Evolutionary conservation across 2,797 vertebrate genomes (phyloP).

Genomic region (Centropyge bicolor): DNA sequence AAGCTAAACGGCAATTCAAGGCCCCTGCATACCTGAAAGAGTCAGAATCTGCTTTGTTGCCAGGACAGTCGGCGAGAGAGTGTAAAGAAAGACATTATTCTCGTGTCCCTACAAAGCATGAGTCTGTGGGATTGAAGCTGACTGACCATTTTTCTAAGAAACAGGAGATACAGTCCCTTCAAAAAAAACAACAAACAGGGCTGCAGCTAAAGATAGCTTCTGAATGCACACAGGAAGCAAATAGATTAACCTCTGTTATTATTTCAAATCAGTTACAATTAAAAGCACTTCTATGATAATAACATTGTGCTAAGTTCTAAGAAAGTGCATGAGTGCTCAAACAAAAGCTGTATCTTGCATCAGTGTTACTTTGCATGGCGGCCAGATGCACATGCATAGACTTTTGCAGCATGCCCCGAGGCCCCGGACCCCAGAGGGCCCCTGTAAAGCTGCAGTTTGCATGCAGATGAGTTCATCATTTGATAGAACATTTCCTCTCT

Average conservation of each 20-base stretch:
- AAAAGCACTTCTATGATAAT: slow-evolving; percentile 5
- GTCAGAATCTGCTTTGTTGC: not conserved
- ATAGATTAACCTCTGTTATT: not conserved
- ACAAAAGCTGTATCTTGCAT: slow-evolving; percentile 8
- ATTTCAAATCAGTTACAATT: slow-evolving; percentile 12
- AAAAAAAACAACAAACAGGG: slow-evolving; percentile 11
- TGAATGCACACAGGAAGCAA: slow-evolving; percentile 7
- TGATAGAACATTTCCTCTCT: slow-evolving; percentile 52
- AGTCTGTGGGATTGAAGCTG: slow-evolving; percentile 17
- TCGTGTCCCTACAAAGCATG: not conserved
- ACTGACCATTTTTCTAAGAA: not conserved
- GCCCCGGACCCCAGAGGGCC: slow-evolving; percentile 21
- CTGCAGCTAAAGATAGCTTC: slow-evolving; percentile 6
- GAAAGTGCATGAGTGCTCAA: slow-evolving; percentile 11
- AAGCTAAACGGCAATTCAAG: not conserved
- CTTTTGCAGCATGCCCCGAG: slow-evolving; percentile 19
- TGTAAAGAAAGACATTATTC: not conserved
- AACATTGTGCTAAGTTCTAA: slow-evolving; percentile 3
- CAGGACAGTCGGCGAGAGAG: not conserved
- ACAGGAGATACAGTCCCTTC: not conserved
- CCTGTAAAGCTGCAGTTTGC: slow-evolving; percentile 38
- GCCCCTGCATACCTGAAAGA: not conserved
- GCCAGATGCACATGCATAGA: not conserved
- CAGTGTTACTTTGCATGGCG: slow-evolving; percentile 16
- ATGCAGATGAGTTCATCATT: slow-evolving; percentile 61